These are phyloP conservation scores for Pseudeuparius sepicola DNA, from an alignment of 2,888 invertebrate genomes.

Conservation along the genomic window DNA sequence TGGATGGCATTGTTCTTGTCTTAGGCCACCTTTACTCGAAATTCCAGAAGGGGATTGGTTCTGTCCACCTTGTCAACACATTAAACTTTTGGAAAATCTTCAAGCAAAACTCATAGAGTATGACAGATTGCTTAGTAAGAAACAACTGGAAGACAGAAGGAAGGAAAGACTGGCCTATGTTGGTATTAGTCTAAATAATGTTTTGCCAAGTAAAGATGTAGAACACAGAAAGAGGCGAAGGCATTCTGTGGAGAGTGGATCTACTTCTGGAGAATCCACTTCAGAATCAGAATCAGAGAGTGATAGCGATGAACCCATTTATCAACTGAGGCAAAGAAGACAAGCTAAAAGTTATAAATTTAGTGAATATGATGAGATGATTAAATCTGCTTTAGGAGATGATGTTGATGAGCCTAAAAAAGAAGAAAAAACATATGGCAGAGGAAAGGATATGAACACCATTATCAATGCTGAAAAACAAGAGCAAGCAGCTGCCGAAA, in stretches of 20 bases:
- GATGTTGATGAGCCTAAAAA: slow-evolving; percentile 47
- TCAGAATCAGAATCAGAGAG: slow-evolving; percentile 14
- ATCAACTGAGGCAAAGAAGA: slow-evolving; percentile 68
- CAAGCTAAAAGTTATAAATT: slow-evolving; percentile 76
- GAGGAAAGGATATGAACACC: slow-evolving; percentile 89
- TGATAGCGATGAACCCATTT: slow-evolving; percentile 67
- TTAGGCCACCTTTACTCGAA: slow-evolving; percentile 82
- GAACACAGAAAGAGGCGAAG: slow-evolving; percentile 27
- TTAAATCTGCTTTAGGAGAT: slow-evolving; percentile 80
- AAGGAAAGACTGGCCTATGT: slow-evolving; percentile 65
- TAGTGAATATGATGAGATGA: slow-evolving; percentile 91
- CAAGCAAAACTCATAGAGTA: slow-evolving; percentile 65
- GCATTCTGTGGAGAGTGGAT: slow-evolving; percentile 20
- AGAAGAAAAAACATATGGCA: slow-evolving; percentile 18
- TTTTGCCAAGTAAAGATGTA: slow-evolving; percentile 42
- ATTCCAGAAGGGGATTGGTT: slow-evolving; percentile 98
- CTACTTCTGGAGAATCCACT: slow-evolving; percentile 17
- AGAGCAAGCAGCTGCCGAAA: slow-evolving; percentile 25
- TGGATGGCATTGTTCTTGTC: slow-evolving; percentile 96
- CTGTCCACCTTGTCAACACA: slow-evolving; percentile 96
- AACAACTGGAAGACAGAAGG: slow-evolving; percentile 55
- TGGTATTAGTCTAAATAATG: slow-evolving; percentile 64
- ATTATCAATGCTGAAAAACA: slow-evolving; percentile 62
- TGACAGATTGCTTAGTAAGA: slow-evolving; percentile 59
- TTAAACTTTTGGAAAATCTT: slow-evolving; percentile 64